Conservation (phyloP, 2,113 vertebrate genomes). For the Thryonomys swinderianus region DNA sequence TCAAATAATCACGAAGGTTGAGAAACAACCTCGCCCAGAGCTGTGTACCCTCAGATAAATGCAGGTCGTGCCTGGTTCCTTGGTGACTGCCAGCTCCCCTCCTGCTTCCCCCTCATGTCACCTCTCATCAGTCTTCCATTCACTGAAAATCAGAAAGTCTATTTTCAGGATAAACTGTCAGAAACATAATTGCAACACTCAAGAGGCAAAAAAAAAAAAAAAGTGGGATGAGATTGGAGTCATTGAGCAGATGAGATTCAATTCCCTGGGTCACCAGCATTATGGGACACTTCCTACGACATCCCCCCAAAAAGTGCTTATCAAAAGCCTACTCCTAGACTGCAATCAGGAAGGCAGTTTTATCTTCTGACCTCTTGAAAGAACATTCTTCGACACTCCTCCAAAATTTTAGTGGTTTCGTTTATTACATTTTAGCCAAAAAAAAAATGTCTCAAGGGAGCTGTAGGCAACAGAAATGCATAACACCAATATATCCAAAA, state of each 20-base stretch:
- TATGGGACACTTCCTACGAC: conserved; percentile 3
- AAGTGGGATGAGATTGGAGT: background rate
- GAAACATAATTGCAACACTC: conserved; percentile 28
- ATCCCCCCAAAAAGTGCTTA: background rate
- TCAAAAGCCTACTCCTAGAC: conserved; percentile 43
- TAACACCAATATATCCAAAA: conserved; percentile 45
- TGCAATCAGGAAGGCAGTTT: background rate
- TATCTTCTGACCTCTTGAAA: background rate
- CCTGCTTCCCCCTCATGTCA: background rate
- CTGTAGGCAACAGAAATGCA: conserved; percentile 24
- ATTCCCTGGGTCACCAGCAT: background rate
- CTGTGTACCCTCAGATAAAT: background rate
- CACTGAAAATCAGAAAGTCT: background rate
- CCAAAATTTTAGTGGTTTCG: conserved; percentile 1
- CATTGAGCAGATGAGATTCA: background rate
- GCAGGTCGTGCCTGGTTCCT: background rate
- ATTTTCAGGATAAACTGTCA: conserved; percentile 24
- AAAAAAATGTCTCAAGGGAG: conserved; percentile 44
- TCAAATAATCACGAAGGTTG: background rate
- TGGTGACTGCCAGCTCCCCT: background rate
- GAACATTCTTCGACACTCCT: background rate
- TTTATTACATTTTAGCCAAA: conserved; percentile 59
- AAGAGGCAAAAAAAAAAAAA: background rate
- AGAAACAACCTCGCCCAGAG: background rate
- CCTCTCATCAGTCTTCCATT: background rate